Percentiles rank a stretch among this genome's conserved stretches.
These are phyloP conservation scores for Aphelenchoides fujianensis DNA, from an alignment of 1,140 invertebrate genomes.

Conservation along the genomic window DNA sequence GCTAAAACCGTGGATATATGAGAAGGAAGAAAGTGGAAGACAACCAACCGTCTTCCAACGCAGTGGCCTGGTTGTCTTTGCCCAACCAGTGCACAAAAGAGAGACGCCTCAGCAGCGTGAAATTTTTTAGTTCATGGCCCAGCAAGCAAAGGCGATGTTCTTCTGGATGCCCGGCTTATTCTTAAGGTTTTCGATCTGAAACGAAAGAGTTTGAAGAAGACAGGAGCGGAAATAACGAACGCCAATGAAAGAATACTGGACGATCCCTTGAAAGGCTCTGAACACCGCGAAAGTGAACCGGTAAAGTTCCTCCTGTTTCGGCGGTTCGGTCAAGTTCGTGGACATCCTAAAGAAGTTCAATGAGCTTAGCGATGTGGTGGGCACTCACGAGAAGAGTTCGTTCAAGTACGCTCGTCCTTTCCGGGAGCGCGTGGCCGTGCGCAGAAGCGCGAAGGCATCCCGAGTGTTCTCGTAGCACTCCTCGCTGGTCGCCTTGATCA, in stretches of 20 bases:
- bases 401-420: constrained; percentile 8
- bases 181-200: background rate
- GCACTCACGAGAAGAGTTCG: too few relatives aligned
- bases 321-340: too few relatives aligned
- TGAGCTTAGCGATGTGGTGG: too few relatives aligned
- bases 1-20: constrained; percentile 7
- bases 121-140: background rate
- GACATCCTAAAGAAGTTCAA: too few relatives aligned
- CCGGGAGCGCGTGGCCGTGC: constrained; percentile 4
- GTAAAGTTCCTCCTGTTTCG: too few relatives aligned
- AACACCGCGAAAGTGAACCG: constrained; percentile 16
- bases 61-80: background rate
- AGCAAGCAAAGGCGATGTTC: background rate
- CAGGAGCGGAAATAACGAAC: too few relatives aligned
- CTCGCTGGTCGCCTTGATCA: constrained; percentile 13
- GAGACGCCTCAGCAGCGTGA: background rate
- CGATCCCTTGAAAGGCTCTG: constrained; percentile 35
- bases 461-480: constrained; percentile 24
- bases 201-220: too few relatives aligned
- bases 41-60: background rate
- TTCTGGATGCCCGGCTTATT: background rate
- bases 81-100: background rate
- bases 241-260: constrained; percentile 23
- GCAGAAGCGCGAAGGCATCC: constrained; percentile 26
- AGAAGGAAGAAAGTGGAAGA: too few relatives aligned